Percentiles rank a stretch among this genome's conserved stretches.
These are phyloP conservation scores for Coranthus polyacanthus DNA, from an alignment of 2,797 vertebrate genomes.

Conservation along the genomic window DNA sequence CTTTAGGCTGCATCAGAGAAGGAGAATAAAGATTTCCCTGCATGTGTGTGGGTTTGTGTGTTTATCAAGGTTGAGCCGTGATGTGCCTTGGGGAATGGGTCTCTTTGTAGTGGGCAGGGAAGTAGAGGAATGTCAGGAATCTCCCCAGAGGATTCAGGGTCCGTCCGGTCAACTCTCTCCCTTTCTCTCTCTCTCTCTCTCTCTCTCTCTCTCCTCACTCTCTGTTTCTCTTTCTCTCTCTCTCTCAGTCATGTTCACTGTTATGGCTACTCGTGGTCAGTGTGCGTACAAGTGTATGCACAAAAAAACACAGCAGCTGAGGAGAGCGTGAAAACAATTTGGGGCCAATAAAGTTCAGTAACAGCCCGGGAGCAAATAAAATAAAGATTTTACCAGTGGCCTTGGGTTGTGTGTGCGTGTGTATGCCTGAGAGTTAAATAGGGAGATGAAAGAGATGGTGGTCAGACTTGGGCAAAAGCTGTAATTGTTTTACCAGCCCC, in stretches of 20 bases:
- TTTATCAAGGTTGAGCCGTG: conserved; percentile 47
- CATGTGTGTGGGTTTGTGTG: conserved; percentile 34
- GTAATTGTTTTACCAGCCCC: conserved; percentile 46
- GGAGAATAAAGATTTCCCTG: conserved; percentile 24
- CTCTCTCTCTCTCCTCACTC: too few species aligned
- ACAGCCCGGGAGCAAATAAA: conserved; percentile 62
- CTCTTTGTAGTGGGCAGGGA: conserved; percentile 78
- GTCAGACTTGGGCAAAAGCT: conserved; percentile 49
- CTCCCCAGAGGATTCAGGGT: conserved; percentile 73
- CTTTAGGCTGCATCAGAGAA: conserved; percentile 32
- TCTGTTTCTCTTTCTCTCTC: not conserved
- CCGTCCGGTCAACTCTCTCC: conserved; percentile 61
- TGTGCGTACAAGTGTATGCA: conserved; percentile 23
- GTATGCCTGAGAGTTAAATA: conserved; percentile 25
- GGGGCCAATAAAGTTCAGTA: conserved; percentile 51
- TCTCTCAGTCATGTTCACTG: conserved; percentile 2
- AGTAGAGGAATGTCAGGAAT: conserved; percentile 82
- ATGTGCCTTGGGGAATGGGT: conserved; percentile 56
- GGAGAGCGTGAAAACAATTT: conserved; percentile 54
- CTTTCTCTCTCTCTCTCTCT: conserved; percentile 23
- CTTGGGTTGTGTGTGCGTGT: conserved; percentile 19
- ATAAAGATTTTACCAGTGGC: conserved; percentile 56
- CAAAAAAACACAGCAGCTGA: conserved; percentile 44
- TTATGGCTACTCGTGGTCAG: not conserved
- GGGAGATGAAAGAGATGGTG: conserved; percentile 53